phyloP scores from a whole-genome alignment of 2,888 invertebrate species.

The Noctua comes region DNA sequence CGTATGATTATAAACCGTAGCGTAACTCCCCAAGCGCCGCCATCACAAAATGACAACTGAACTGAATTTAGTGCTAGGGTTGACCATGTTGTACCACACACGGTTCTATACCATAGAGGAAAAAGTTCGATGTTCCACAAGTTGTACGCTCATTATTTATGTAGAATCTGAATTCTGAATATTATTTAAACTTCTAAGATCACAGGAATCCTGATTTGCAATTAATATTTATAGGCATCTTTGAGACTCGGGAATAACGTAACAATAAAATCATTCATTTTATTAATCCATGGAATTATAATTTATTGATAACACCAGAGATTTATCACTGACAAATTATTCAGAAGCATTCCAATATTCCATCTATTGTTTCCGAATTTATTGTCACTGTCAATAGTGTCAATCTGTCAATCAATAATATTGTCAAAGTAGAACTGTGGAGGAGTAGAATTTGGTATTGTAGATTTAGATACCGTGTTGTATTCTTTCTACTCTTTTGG shows the following conservation, averaged over 20 bases:
- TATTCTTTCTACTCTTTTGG: background rate
- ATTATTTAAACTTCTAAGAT: background rate
- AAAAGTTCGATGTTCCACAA: background rate
- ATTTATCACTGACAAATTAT: background rate
- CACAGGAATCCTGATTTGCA: background rate
- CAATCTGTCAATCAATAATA: background rate
- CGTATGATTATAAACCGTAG: slow-evolving; percentile 78
- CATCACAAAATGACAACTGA: slow-evolving; percentile 84
- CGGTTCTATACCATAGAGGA: background rate
- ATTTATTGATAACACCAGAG: background rate
- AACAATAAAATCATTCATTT: background rate
- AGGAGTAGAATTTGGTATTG: too few relatives aligned
- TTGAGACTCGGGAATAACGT: background rate
- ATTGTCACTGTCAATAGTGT: background rate
- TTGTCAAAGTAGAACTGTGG: background rate
- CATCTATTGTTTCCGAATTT: background rate
- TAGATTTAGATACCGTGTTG: too few relatives aligned
- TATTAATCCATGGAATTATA: background rate
- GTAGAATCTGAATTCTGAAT: background rate
- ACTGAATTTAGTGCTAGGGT: slow-evolving; percentile 33
- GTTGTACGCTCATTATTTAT: background rate
- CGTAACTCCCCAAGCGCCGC: slow-evolving; percentile 88
- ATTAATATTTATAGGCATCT: background rate
- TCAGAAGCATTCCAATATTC: background rate
- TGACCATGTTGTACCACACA: slow-evolving; percentile 16